Evolutionary conservation across 30 jellyfish, hydroid and myxozoan genomes (phyloP).

Genomic region (Catostylus mosaicus): DNA sequence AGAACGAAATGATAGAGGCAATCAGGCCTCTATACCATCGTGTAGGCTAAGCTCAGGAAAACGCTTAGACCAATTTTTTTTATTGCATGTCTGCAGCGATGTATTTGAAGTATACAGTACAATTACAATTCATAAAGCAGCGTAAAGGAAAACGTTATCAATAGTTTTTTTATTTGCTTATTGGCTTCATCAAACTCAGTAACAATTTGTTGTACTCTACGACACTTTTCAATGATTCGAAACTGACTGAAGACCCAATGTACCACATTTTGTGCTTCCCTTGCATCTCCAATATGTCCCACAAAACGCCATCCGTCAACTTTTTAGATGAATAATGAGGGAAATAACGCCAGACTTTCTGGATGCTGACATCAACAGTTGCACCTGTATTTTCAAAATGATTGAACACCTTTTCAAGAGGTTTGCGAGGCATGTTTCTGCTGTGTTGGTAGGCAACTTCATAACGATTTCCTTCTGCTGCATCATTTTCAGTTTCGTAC

Average conservation of each 20-base stretch:
- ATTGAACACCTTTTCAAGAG: not conserved
- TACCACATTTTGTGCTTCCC: constrained; percentile 72
- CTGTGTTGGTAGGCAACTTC: constrained; percentile 68
- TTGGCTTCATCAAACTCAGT: constrained; percentile 28
- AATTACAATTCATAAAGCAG: too few species aligned
- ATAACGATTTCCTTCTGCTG: constrained; percentile 2
- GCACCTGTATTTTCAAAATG: constrained; percentile 43
- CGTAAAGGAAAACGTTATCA: too few species aligned
- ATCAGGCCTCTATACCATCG: too few species aligned
- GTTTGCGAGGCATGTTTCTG: constrained; percentile 43
- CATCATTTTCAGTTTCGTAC: not conserved
- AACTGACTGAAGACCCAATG: constrained; percentile 79
- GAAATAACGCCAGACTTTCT: constrained; percentile 63
- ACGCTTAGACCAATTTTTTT: too few species aligned
- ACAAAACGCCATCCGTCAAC: constrained; percentile 42
- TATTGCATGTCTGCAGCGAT: too few species aligned
- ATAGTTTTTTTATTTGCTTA: not conserved
- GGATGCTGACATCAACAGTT: not conserved
- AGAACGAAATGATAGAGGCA: too few species aligned
- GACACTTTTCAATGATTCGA: constrained; percentile 76
- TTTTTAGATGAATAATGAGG: constrained; percentile 54
- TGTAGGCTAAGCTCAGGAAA: too few species aligned
- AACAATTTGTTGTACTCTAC: constrained; percentile 71
- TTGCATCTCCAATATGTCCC: constrained; percentile 72
- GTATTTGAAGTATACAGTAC: too few species aligned